Conservation (phyloP, 2,888 invertebrate species). For the Nomada hirtipes region DNA sequence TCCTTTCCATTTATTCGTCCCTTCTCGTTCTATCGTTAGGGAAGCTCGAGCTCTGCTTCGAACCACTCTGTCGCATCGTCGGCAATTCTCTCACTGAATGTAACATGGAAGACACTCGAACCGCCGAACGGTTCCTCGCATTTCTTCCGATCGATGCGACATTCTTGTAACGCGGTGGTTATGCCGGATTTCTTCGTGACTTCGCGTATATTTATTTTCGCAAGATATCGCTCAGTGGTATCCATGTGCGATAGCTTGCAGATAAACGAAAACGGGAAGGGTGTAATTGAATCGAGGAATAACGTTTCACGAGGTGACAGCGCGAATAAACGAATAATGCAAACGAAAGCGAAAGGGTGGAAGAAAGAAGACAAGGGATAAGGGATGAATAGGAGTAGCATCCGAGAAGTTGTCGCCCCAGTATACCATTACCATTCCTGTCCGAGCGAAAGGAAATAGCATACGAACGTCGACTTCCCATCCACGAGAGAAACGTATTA, state of each 20-base stretch:
- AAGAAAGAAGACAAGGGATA: constrained; percentile 13
- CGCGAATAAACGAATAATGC: constrained; percentile 34
- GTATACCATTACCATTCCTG: constrained; percentile 56
- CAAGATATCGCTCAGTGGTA: not conserved
- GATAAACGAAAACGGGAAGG: not conserved
- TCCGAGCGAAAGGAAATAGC: not conserved
- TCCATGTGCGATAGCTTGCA: not conserved
- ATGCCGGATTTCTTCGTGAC: not conserved
- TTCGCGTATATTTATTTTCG: not conserved
- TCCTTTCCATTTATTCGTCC: constrained; percentile 47
- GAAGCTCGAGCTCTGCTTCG: constrained; percentile 15
- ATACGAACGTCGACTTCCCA: constrained; percentile 29
- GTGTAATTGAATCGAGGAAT: constrained; percentile 7
- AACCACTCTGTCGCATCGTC: constrained; percentile 27
- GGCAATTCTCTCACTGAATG: constrained; percentile 24
- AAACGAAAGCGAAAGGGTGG: constrained; percentile 29
- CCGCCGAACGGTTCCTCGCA: constrained; percentile 4
- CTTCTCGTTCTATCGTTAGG: constrained; percentile 30
- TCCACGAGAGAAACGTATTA: constrained; percentile 75
- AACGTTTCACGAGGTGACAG: constrained; percentile 5
- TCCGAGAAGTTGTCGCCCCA: constrained; percentile 60
- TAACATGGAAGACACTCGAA: constrained; percentile 25
- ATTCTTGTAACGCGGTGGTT: not conserved
- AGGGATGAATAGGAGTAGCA: constrained; percentile 60
- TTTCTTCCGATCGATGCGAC: constrained; percentile 13